Evolutionary conservation across 2,797 vertebrate species (phyloP).

Genomic region (Chiroxiphia lanceolata): DNA sequence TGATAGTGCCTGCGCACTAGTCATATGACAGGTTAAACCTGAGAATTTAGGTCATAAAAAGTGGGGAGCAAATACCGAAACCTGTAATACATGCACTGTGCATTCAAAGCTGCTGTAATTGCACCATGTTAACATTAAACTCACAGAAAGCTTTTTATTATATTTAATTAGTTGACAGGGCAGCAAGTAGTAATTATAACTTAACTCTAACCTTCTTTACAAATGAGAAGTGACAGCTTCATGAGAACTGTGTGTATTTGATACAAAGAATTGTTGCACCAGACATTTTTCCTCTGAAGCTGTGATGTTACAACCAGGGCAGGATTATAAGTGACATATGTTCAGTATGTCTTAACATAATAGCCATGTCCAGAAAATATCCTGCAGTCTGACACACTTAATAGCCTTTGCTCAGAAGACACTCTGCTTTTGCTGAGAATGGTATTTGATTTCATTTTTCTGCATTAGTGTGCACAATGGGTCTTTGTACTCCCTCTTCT

Average conservation of each 20-base stretch:
- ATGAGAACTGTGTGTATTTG: conserved; percentile 8
- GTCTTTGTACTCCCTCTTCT: background rate
- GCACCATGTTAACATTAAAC: conserved; percentile 54
- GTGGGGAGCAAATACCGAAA: background rate
- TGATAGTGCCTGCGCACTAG: background rate
- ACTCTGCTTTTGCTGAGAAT: background rate
- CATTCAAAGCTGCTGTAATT: conserved; percentile 69
- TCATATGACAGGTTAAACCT: background rate
- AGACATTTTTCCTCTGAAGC: background rate
- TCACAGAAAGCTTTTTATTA: conserved; percentile 69
- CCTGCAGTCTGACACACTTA: conserved; percentile 3
- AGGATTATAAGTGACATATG: conserved; percentile 31
- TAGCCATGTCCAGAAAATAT: conserved; percentile 19
- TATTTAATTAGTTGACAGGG: conserved; percentile 69
- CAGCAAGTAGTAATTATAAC: conserved; percentile 68
- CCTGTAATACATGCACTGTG: background rate
- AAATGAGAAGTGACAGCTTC: conserved; percentile 67
- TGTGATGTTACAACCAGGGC: conserved; percentile 35
- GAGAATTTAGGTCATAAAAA: conserved; percentile 19
- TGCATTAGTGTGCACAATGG: background rate
- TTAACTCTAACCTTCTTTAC: conserved; percentile 44
- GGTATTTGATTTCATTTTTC: conserved; percentile 26
- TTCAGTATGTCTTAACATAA: conserved; percentile 34
- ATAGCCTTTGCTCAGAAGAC: conserved; percentile 3
- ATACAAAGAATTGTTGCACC: background rate